A percentile compares a stretch with the other conserved stretches of the same genome.
These are phyloP conservation scores for Actinemys pallida DNA, from an alignment of 2,113 vertebrate genomes.

Conservation along the genomic window DNA sequence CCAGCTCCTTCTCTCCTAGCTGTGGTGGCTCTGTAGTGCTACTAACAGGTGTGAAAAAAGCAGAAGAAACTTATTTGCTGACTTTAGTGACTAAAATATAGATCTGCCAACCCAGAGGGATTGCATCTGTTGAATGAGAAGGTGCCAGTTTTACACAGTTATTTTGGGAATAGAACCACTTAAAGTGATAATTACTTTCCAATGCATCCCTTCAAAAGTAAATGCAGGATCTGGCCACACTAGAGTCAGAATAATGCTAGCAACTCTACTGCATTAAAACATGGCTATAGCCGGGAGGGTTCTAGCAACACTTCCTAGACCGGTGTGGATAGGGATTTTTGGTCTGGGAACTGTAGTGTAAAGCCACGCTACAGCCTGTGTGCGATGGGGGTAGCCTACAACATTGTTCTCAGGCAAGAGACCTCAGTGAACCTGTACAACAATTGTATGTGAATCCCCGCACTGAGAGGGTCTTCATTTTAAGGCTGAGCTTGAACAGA, in stretches of 20 bases:
- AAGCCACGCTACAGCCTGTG: not conserved
- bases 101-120: not conserved
- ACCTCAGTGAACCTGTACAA: not conserved
- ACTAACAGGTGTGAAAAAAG: not conserved
- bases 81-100: not conserved
- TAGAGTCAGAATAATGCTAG: rapidly evolving
- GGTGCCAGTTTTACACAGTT: not conserved
- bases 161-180: not conserved
- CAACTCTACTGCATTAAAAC: no score
- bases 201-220: not conserved
- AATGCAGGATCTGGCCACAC: not conserved
- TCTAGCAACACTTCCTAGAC: not conserved
- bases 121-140: not conserved
- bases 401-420: not conserved
- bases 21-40: not conserved
- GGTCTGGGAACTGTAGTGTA: rapidly evolving
- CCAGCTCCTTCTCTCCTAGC: not conserved
- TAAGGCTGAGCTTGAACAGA: rapidly evolving
- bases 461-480: not conserved
- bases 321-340: rapidly evolving
- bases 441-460: not conserved
- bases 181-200: not conserved
- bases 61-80: not conserved
- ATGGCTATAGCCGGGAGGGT: rapidly evolving
- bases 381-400: rapidly evolving